Base-by-base conservation (phyloP, 2,797 vertebrate species). In the Chaetophractus vellerosus region DNA sequence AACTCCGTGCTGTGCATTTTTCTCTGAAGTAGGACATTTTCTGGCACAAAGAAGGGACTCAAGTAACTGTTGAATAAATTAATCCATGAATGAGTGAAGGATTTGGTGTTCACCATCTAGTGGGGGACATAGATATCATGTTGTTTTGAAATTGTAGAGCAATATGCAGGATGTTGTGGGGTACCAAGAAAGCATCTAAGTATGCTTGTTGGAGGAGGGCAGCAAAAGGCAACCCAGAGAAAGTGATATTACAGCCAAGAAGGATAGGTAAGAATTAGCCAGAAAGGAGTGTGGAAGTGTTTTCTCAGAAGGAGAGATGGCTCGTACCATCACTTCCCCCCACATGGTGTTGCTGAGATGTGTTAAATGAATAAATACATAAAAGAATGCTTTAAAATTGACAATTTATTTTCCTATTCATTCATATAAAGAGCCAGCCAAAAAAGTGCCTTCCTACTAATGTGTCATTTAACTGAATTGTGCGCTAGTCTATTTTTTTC, bases 351-450 rank as follows among this genome's bases (percentile, higher is more conserved):
- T 36, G 28, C 45, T 52, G 24, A 90, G 79, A 64, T 21, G 33
- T 33, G 48, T 55, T 68, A 72, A 92, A 72, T 78, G 45, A 75
- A 88, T 19, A 26, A n/a, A 88, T 41, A 89, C 0, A 3, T 33
- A 21, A 63, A 45, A 15, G 45, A 69, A 79, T 69, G 15, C 31
- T 85, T 88, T n/a, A 68, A 15, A 71, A 52, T 64, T 55, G 31
- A 59, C 9, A 57, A 83, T 50, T 93, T 88, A 71, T 68, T 95
- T 96, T 96, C 68, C 72, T 72, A 74, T 79, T 90, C 4, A 76
- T 76, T 82, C 14, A 81, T 45, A 90, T 15, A 87, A 74, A 82
- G 64, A 94, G 14, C 33, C 61, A 79, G 38, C 38, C 71, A n/a
- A 33, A 50, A 87, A 88, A 69, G 28, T 23, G 3, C 26, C 45